Conservation (phyloP, 2,797 vertebrate species). For the Adrianichthys oophorus region DNA sequence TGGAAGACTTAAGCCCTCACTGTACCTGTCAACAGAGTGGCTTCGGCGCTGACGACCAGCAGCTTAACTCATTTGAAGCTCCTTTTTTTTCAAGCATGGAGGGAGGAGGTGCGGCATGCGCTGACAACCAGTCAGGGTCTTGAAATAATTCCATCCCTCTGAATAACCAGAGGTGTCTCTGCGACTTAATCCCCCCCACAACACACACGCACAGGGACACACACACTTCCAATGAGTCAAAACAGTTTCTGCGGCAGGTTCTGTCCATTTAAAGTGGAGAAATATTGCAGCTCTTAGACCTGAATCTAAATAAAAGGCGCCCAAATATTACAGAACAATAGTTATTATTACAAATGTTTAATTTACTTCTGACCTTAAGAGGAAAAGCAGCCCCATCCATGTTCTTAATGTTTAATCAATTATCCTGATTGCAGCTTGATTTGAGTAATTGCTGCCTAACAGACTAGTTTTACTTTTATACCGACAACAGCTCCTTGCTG, state of each 20-base stretch:
- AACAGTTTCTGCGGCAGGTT: too few relatives aligned
- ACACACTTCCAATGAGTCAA: too few relatives aligned
- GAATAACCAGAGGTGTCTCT: conserved; percentile 73
- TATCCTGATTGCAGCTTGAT: neutral
- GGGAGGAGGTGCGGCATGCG: conserved; percentile 52
- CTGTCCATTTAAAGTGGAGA: too few relatives aligned
- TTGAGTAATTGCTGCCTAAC: neutral
- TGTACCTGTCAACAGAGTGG: conserved; percentile 77
- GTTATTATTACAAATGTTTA: too few relatives aligned
- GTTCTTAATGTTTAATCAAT: neutral
- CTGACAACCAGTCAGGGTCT: conserved; percentile 71
- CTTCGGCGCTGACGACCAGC: conserved; percentile 70
- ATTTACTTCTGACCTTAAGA: too few relatives aligned
- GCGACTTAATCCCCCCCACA: conserved; percentile 53
- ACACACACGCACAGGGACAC: too few relatives aligned
- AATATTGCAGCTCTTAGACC: too few relatives aligned
- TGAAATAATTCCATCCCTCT: conserved; percentile 77
- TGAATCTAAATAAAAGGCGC: too few relatives aligned
- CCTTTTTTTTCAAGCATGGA: conserved; percentile 25
- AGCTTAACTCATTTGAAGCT: conserved; percentile 80
- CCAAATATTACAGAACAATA: too few relatives aligned
- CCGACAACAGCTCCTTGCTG: neutral
- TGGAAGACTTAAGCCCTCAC: conserved; percentile 75
- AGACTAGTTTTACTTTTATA: neutral
- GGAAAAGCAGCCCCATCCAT: too few relatives aligned